Evolutionary conservation across 2,113 vertebrate genomes (phyloP).

Genomic region (Rhynchomys soricoides): DNA sequence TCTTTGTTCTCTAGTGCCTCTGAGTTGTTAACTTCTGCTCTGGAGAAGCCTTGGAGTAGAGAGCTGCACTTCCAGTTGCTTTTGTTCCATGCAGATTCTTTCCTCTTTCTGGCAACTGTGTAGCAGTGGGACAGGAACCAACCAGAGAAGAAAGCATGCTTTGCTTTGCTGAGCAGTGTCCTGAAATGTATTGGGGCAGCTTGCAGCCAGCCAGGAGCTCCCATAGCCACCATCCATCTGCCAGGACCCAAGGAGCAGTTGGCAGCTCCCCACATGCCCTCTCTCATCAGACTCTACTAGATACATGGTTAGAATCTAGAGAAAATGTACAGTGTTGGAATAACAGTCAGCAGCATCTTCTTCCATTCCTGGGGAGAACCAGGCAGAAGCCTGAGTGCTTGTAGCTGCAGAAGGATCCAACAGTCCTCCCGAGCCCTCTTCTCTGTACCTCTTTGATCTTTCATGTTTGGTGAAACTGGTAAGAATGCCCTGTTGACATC

Average conservation of each 20-base stretch:
- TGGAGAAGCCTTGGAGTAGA: not conserved
- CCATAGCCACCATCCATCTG: fast-evolving
- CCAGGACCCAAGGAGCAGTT: not conserved
- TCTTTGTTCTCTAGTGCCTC: not conserved
- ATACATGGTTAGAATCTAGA: not conserved
- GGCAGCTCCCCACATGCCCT: fast-evolving
- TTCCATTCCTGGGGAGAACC: not conserved
- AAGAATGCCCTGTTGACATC: not conserved
- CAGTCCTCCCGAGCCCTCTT: fast-evolving
- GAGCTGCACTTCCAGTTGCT: not conserved
- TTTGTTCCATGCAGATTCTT: not conserved
- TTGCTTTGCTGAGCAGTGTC: fast-evolving
- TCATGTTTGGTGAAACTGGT: not conserved
- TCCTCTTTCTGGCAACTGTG: fast-evolving
- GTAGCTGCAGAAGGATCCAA: not conserved
- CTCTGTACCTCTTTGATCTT: not conserved
- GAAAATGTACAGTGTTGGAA: not conserved
- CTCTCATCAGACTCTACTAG: too few relatives aligned
- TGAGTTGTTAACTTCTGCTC: not conserved
- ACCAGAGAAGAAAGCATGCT: fast-evolving
- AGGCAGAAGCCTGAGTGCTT: not conserved
- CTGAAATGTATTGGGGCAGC: not conserved
- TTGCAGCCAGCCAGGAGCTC: fast-evolving
- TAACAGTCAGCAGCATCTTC: not conserved
- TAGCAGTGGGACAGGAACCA: too few relatives aligned